phyloP scores from a whole-genome alignment of 1,140 invertebrate species.

The Aphidius gifuensis region DNA sequence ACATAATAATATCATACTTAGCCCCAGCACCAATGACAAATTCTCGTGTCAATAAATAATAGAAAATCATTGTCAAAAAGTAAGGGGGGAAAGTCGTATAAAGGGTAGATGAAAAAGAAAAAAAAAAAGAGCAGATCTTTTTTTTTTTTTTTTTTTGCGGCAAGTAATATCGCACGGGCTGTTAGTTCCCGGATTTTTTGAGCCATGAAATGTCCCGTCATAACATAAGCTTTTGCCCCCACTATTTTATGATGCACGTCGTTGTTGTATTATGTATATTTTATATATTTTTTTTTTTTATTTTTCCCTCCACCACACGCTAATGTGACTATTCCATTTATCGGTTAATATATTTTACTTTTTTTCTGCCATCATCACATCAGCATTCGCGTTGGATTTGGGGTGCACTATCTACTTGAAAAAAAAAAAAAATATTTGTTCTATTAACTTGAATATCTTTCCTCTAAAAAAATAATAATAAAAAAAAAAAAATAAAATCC shows the following conservation, averaged over 20 bases:
- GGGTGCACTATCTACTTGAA: slow-evolving; percentile 6
- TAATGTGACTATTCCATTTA: not conserved
- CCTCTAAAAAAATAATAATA: too few relatives aligned
- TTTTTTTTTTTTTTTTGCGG: slow-evolving; percentile 31
- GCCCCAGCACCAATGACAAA: slow-evolving; percentile 24
- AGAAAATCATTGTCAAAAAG: slow-evolving; percentile 12
- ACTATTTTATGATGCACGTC: slow-evolving; percentile 34
- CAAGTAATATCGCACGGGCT: slow-evolving; percentile 48
- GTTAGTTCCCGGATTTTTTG: slow-evolving; percentile 45
- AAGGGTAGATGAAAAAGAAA: slow-evolving; percentile 26
- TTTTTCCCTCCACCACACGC: slow-evolving; percentile 5
- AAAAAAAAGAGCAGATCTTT: too few relatives aligned
- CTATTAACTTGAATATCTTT: not conserved
- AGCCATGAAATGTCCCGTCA: slow-evolving; percentile 53
- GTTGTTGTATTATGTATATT: slow-evolving; percentile 23
- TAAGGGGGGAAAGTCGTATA: slow-evolving; percentile 16
- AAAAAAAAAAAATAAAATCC: too few relatives aligned
- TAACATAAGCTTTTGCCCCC: slow-evolving; percentile 40
- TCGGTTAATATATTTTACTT: slow-evolving; percentile 15
- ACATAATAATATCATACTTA: not conserved
- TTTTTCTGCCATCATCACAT: slow-evolving; percentile 23
- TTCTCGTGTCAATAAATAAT: slow-evolving; percentile 32
- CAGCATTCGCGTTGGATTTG: slow-evolving; percentile 20
- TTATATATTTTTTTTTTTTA: slow-evolving; percentile 12
- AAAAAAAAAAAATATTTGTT: slow-evolving; percentile 11